These are phyloP conservation scores for Chironex yamaguchii DNA, from an alignment of 30 jellyfish, hydroid and myxozoan species.

Conservation along the genomic window DNA sequence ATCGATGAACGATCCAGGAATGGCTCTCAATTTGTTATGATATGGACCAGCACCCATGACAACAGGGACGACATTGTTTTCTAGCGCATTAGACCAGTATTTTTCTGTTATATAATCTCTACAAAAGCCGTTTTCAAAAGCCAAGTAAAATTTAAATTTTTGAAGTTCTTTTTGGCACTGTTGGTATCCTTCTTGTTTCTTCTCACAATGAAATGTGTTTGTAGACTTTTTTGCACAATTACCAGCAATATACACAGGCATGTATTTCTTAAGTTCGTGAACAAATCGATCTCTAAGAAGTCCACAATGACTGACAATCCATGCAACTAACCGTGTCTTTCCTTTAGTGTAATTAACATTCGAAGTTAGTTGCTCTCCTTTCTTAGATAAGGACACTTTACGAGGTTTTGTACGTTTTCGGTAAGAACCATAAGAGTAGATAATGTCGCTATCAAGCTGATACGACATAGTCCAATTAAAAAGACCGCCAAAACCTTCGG, in stretches of 20 bases:
- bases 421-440: constrained; percentile 56
- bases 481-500: constrained; percentile 73
- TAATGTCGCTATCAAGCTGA: constrained; percentile 68
- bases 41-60: constrained; percentile 84
- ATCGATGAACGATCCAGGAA: constrained; percentile 71
- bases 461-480: constrained; percentile 88
- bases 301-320: constrained; percentile 74
- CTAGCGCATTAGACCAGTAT: constrained; percentile 61
- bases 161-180: constrained; percentile 12
- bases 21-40: constrained; percentile 65
- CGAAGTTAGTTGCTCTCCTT: too few species aligned
- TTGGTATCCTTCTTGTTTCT: constrained; percentile 29
- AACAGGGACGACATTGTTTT: constrained; percentile 51
- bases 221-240: constrained; percentile 44
- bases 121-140: constrained; percentile 72
- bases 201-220: background rate
- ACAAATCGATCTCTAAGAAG: constrained; percentile 40
- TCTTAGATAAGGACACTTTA: too few species aligned
- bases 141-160: constrained; percentile 52
- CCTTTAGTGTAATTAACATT: too few species aligned
- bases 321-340: constrained; percentile 24
- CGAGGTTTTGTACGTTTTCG: too few species aligned
- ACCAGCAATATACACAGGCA: constrained; percentile 60
- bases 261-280: constrained; percentile 16
- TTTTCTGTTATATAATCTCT: constrained; percentile 72